phyloP scores from a whole-genome alignment of 1,140 invertebrate genomes.

The Berghia stephanieae region DNA sequence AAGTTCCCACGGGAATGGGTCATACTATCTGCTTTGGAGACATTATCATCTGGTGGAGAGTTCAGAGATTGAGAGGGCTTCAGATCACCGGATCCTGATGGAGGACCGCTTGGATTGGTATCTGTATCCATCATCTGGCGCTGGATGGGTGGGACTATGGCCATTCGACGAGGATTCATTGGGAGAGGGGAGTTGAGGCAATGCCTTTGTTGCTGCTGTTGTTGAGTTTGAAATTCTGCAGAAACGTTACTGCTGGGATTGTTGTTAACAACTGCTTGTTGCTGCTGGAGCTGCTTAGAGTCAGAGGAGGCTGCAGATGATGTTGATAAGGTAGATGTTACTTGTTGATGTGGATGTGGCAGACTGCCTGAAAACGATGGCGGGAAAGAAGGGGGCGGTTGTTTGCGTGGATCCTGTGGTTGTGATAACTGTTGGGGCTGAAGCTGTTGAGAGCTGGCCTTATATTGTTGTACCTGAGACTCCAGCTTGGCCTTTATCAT shows the following conservation, averaged over 20 bases:
- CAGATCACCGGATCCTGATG: not conserved
- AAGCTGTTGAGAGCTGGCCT: no score
- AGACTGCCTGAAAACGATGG: no score
- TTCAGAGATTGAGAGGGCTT: not conserved
- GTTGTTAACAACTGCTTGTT: no score
- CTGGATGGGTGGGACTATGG: conserved; percentile 24
- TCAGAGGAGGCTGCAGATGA: not conserved
- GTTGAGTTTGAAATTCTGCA: not conserved
- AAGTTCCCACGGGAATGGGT: no score
- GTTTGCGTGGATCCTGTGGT: not conserved
- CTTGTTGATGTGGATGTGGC: not conserved
- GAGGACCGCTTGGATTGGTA: not conserved
- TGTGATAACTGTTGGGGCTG: conserved; percentile 11
- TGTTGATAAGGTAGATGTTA: not conserved
- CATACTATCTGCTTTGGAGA: no score
- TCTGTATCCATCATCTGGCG: conserved; percentile 7
- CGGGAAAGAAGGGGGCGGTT: no score
- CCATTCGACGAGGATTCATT: conserved; percentile 17
- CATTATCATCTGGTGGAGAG: no score
- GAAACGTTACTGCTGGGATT: conserved; percentile 12
- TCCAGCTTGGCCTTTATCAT: not conserved
- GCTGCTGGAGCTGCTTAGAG: no score
- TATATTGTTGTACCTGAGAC: not conserved
- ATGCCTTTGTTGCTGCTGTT: conserved; percentile 1
- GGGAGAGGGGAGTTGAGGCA: conserved; percentile 1